Evolutionary conservation across 1,140 invertebrate species (phyloP).

Genomic region (Nilaparvata lugens): DNA sequence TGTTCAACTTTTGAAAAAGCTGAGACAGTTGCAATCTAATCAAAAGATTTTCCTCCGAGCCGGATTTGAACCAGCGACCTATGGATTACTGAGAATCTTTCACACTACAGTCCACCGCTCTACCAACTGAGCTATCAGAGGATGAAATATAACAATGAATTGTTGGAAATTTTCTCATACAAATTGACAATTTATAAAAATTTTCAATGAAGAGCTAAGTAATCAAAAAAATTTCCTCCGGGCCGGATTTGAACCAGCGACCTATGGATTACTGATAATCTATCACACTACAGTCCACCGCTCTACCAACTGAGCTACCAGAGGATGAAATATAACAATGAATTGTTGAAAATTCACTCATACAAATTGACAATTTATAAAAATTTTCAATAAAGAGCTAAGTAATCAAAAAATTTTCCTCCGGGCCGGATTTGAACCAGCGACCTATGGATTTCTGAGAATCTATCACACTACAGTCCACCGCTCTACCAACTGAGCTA

Average conservation of each 20-base stretch:
- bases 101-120: constrained; percentile 73
- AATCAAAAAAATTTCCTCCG: constrained; percentile 21
- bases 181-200: too few species aligned
- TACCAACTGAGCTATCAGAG: constrained; percentile 82
- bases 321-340: constrained; percentile 37
- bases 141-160: constrained; percentile 20
- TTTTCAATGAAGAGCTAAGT: too few species aligned
- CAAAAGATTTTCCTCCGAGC: constrained; percentile 24
- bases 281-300: constrained; percentile 64
- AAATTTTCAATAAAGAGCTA: too few species aligned
- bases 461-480: constrained; percentile 56
- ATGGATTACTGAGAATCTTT: constrained; percentile 23
- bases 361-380: too few species aligned
- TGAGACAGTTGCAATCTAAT: too few species aligned
- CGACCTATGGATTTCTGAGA: constrained; percentile 29
- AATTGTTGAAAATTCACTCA: too few species aligned
- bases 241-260: constrained; percentile 34
- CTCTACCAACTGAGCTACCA: constrained; percentile 83
- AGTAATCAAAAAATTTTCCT: constrained; percentile 16
- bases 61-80: constrained; percentile 34
- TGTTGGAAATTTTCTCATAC: too few species aligned
- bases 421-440: constrained; percentile 33
- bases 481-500: constrained; percentile 84
- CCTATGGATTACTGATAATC: constrained; percentile 27
- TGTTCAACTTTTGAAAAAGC: too few species aligned